Conservation (phyloP, 53 echinoderm and acorn worm genomes). For the Echinarachnius parma region DNA sequence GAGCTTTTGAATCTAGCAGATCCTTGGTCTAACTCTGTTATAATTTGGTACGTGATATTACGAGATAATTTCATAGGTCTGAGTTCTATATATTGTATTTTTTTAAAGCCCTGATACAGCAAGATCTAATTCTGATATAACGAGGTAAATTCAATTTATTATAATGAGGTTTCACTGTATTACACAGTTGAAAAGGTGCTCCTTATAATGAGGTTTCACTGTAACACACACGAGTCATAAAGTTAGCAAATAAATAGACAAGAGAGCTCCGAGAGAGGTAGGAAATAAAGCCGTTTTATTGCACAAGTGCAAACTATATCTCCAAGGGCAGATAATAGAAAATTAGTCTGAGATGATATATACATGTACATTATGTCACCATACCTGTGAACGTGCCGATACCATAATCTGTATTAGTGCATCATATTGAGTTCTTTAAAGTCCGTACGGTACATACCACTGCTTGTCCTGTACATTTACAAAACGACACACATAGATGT, state of each 20-base stretch:
- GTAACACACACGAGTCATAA: no score
- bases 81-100: no score
- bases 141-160: no score
- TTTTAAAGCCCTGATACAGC: no score
- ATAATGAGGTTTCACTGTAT: no score
- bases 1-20: no score
- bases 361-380: slow-evolving; percentile 46
- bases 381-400: slow-evolving; percentile 44
- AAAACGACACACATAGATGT: slow-evolving; percentile 38
- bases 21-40: no score
- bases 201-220: no score
- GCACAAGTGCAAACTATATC: slow-evolving; percentile 55
- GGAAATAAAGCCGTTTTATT: slow-evolving; percentile 56
- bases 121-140: no score
- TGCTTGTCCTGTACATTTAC: slow-evolving; percentile 33
- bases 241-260: slow-evolving; percentile 34
- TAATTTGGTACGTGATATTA: no score
- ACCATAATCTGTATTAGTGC: slow-evolving; percentile 37
- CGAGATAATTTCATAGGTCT: no score
- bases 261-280: slow-evolving; percentile 28
- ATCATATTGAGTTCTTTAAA: slow-evolving; percentile 34
- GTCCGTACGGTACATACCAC: slow-evolving; percentile 18
- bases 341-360: slow-evolving; percentile 48
- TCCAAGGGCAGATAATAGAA: slow-evolving; percentile 55
- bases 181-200: no score